Percentiles rank a stretch among this genome's conserved stretches.
These are phyloP conservation scores for Ptyas mucosa DNA, from an alignment of 2,113 vertebrate species.

Conservation along the genomic window DNA sequence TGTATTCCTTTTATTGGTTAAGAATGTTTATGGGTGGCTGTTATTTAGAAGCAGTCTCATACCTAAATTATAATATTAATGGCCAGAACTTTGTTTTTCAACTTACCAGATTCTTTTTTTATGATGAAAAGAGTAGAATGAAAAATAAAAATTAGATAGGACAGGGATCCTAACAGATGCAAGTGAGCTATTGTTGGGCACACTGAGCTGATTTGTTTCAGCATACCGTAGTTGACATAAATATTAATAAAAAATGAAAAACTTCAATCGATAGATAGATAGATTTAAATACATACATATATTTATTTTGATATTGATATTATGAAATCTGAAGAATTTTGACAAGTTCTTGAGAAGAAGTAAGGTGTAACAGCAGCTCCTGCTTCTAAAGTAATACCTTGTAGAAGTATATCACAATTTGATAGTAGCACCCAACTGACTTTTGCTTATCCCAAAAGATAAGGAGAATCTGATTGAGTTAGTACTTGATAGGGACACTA, in stretches of 20 bases:
- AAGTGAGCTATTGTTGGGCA: background rate
- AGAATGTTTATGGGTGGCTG: background rate
- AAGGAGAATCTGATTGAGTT: background rate
- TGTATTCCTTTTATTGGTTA: background rate
- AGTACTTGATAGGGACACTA: background rate
- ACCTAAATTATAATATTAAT: background rate
- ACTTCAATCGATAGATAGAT: background rate
- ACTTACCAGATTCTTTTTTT: background rate
- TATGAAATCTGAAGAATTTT: background rate
- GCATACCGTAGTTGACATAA: background rate
- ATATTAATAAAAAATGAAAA: background rate
- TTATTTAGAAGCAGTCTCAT: background rate
- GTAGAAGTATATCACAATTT: background rate
- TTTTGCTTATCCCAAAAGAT: background rate
- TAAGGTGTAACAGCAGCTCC: background rate
- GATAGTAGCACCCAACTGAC: background rate
- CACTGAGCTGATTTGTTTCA: background rate
- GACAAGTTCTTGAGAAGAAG: background rate
- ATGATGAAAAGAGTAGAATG: background rate
- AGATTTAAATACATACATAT: too few species aligned
- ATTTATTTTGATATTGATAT: background rate
- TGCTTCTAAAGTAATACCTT: background rate
- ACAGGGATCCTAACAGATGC: background rate
- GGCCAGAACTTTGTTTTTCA: background rate
- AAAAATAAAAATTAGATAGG: background rate